Conservation (phyloP, 2,888 invertebrate species). For the Bhutanitis thaidina region DNA sequence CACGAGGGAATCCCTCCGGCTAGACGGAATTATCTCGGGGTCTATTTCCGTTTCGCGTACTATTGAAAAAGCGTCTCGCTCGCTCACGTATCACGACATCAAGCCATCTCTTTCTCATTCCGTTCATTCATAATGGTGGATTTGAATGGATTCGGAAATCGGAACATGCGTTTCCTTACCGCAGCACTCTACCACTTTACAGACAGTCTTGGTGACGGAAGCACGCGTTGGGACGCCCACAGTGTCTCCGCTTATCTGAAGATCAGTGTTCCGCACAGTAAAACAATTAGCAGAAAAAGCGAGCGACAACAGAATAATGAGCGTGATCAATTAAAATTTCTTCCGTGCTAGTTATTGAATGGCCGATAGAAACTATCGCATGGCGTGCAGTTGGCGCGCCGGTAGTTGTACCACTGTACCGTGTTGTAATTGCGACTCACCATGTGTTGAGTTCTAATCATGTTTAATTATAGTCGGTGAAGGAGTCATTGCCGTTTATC, state of each 20-base stretch:
- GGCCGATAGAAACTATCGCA: slow-evolving; percentile 59
- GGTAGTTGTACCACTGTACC: slow-evolving; percentile 47
- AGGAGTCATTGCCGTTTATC: slow-evolving; percentile 75
- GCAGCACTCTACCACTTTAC: slow-evolving; percentile 41
- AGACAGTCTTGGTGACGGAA: slow-evolving; percentile 36
- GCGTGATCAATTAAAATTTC: slow-evolving; percentile 49
- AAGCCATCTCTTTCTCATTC: slow-evolving; percentile 69
- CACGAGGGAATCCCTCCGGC: slow-evolving; percentile 79
- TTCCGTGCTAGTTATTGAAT: slow-evolving; percentile 68
- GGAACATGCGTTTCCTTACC: slow-evolving; percentile 55
- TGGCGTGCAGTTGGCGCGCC: slow-evolving; percentile 56
- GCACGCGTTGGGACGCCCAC: slow-evolving; percentile 37
- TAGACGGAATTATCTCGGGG: slow-evolving; percentile 78
- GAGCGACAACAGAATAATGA: slow-evolving; percentile 41
- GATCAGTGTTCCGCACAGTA: slow-evolving; percentile 1
- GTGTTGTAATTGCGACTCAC: slow-evolving; percentile 71
- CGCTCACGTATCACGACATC: slow-evolving; percentile 31
- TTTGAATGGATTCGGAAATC: slow-evolving; percentile 71
- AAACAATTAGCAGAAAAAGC: slow-evolving; percentile 30
- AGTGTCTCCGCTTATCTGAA: neutral
- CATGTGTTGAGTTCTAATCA: slow-evolving; percentile 77
- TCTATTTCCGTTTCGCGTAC: slow-evolving; percentile 79
- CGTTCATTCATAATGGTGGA: slow-evolving; percentile 73
- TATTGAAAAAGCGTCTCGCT: slow-evolving; percentile 71
- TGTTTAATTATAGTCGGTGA: slow-evolving; percentile 70